Conservation (phyloP, 1,140 invertebrate genomes). For the Radopholus similis region DNA sequence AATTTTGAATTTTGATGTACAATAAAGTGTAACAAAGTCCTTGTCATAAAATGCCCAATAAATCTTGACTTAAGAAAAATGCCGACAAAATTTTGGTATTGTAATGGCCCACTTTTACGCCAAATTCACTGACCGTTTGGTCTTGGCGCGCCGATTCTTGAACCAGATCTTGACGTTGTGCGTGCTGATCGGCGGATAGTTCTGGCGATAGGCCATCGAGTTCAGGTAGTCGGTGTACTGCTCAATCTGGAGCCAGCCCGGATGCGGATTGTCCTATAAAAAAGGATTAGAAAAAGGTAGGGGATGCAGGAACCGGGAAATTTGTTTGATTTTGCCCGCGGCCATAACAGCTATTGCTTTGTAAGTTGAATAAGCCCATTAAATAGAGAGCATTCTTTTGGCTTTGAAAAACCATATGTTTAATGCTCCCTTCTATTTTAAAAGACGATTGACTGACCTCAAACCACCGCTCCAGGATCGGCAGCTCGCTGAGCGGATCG, state of each 20-base stretch:
- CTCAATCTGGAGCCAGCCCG: constrained; percentile 58
- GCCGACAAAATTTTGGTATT: no score
- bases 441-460: neutral
- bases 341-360: no score
- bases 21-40: no score
- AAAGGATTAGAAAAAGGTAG: neutral
- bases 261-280: constrained; percentile 58
- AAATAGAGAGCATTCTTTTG: no score
- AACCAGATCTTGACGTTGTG: constrained; percentile 60
- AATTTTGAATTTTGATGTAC: no score
- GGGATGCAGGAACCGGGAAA: no score
- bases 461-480: constrained; percentile 51
- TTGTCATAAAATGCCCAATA: no score
- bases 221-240: constrained; percentile 55
- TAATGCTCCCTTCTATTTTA: no score
- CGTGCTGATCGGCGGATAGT: constrained; percentile 55
- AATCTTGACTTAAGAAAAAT: no score
- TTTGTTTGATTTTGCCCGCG: no score
- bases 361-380: no score
- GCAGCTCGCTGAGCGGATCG: constrained; percentile 54
- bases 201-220: constrained; percentile 49
- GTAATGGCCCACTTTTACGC: no score
- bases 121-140: constrained; percentile 40
- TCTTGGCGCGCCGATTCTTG: constrained; percentile 56
- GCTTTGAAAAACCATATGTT: neutral